A percentile compares a stretch with the other conserved stretches of the same genome.
These are phyloP conservation scores for Battus philenor DNA, from an alignment of 1,140 invertebrate genomes.

Conservation along the genomic window DNA sequence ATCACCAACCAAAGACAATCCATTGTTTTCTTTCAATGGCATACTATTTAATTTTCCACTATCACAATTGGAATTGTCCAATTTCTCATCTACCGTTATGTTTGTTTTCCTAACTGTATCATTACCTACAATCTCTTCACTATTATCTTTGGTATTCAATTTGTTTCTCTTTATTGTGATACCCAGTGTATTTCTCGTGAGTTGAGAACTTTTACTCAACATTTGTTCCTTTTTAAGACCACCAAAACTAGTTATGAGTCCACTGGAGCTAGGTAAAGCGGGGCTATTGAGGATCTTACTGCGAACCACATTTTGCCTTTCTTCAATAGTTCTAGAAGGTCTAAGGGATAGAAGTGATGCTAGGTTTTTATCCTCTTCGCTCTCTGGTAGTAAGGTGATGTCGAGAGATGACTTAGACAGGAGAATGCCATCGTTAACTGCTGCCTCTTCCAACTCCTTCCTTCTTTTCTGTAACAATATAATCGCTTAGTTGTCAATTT, in stretches of 20 bases:
- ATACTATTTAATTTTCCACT: background rate
- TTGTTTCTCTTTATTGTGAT: conserved; percentile 54
- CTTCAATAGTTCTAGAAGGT: conserved; percentile 74
- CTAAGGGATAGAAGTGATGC: conserved; percentile 84
- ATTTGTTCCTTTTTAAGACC: conserved; percentile 75
- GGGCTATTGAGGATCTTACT: conserved; percentile 76
- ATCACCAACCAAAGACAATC: conserved; percentile 52
- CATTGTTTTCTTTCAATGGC: conserved; percentile 15
- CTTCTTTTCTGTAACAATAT: conserved; percentile 82
- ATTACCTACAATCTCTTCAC: conserved; percentile 15
- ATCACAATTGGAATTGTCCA: background rate
- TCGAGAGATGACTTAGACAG: conserved; percentile 86
- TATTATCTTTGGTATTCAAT: conserved; percentile 14
- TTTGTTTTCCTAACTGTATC: background rate
- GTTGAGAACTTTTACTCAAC: conserved; percentile 49
- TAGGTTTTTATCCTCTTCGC: conserved; percentile 86
- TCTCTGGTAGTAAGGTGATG: conserved; percentile 87
- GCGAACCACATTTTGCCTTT: conserved; percentile 72
- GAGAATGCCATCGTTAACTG: conserved; percentile 83
- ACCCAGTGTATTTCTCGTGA: conserved; percentile 60
- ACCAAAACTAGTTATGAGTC: conserved; percentile 74
- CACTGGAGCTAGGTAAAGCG: conserved; percentile 77
- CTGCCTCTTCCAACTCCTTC: conserved; percentile 83
- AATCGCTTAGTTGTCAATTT: too few relatives aligned
- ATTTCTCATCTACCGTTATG: too few relatives aligned